Base-by-base conservation (phyloP, 2,113 vertebrate species). In the Sakesphorus luctuosus region DNA sequence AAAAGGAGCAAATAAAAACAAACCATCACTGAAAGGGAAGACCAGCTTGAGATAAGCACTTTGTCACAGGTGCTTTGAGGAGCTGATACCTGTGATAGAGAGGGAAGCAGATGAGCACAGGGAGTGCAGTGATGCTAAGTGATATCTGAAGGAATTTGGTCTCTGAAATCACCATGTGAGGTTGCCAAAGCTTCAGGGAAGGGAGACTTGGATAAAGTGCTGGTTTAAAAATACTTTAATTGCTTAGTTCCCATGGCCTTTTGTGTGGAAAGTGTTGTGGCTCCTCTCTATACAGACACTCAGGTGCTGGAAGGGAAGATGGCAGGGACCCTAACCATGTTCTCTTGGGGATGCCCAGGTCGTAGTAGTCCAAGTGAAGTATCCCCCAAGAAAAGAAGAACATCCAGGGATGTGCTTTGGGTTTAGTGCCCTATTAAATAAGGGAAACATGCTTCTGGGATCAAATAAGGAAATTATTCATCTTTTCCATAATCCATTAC, bases 1-100 rank as follows among this genome's bases (percentile, higher is more conserved):
- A 49, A 66, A 5, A 28, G 44, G 55, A 35, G 13, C 43, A 73
- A 40, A 24, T 73, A 14, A n/a, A n/a, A 43, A 13, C 52, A 19
- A 73, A 25, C 18, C 15, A 29, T 18, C 62, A 4, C 10, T 40
- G 40, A 65, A 65, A 50, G 40, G 15, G 67, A 61, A 79, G 35
- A 25, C 7, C 35, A 33, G 36, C 31, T 50, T 65, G 46, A 66
- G 35, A 33, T 46, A 56, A 28, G 10, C 17, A 13, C 67, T 59
- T 44, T 38, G 35, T 31, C 28, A 43, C 18, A 68, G 44, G 12
- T n/a, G 43, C 53, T 49, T 58, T 31, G 61, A 36, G 76, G 14
- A 53, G 49, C 15, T 7, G 7, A 2, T 23, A 24, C 7, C 9
- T 2, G 1, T n/a, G 47, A 7, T 1, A 23, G 20, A n/a, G 36